Evolutionary conservation across 2,113 vertebrate species (phyloP), one percentile per base, ranked within the genome.

Genomic region (Coreoperca whiteheadi): DNA sequence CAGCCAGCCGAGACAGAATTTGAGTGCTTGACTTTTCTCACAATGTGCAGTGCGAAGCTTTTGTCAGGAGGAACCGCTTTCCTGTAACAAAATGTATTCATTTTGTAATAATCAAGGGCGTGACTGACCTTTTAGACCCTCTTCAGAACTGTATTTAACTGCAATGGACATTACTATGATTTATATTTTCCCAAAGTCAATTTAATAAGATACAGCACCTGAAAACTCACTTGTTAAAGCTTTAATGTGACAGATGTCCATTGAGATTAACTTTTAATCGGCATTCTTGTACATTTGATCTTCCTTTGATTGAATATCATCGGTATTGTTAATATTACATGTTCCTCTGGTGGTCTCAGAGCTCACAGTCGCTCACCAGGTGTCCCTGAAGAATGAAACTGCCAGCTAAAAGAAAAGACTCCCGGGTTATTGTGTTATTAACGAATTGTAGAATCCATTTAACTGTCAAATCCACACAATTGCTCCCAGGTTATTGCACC

Each of bases 391-490:
- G 61, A 73, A 32, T 11, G 9, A 74, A 59, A 30, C 74, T 66
- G 74, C 8, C 50, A 46, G n/a, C 20, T 51, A 6, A 71, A 37
- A 28, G 23, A 16, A 74, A 85, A 75, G 2, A 15, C 28, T 70
- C 59, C 25, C 0, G 8, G 3, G 25, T 59, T 72, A 14, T 28
- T 16, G 14, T 1, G 8, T 71, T 65, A 54, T 81, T 74, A 75
- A 54, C 59, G 70, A 25, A 78, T 6, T 46, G 15, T 18, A 50
- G 54, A 79, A 76, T 76, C 71, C 8, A 76, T 85, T 79, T 63
- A 64, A 34, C 28, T 72, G 75, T 76, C 70, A 61, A 8, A 76
- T 41, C 21, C 30, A 48, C 28, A 0, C 6, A 16, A 15, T 16
- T 21, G 21, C 10, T 76, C 43, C 59, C n/a, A 6, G 10, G 70